Evolutionary conservation across 2,797 vertebrate genomes (phyloP).

Genomic region (Lophius americanus): DNA sequence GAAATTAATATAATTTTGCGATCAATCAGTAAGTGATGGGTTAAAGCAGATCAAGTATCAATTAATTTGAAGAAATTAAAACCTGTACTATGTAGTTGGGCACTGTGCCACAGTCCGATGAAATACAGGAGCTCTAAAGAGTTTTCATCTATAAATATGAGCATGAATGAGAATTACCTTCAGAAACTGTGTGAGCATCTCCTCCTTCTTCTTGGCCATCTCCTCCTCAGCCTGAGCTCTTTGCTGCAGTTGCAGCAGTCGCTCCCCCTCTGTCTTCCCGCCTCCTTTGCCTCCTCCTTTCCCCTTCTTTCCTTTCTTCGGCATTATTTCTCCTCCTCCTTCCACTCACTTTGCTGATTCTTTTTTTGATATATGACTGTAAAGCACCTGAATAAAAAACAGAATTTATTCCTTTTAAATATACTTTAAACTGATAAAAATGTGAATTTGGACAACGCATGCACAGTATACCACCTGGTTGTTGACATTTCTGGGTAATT

Average conservation of each 20-base stretch:
- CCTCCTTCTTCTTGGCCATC: conserved; percentile 53
- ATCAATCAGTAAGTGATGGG: too few species aligned
- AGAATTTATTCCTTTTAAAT: neutral
- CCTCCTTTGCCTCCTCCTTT: conserved; percentile 23
- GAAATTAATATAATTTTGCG: too few species aligned
- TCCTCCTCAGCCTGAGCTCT: conserved; percentile 58
- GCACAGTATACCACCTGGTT: too few species aligned
- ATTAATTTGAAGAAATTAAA: too few species aligned
- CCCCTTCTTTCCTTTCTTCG: conserved; percentile 42
- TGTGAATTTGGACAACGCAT: too few species aligned
- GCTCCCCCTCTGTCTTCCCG: conserved; percentile 49
- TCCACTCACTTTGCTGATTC: neutral
- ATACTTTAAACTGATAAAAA: too few species aligned
- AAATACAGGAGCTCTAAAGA: neutral
- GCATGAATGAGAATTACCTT: conserved; percentile 1
- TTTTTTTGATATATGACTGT: neutral
- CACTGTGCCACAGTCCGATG: neutral
- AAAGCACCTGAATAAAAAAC: neutral
- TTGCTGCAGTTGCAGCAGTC: conserved; percentile 38
- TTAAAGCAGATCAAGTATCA: too few species aligned
- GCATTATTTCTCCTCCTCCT: conserved; percentile 39
- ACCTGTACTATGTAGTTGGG: too few species aligned
- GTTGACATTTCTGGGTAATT: too few species aligned
- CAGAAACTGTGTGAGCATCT: conserved; percentile 53
- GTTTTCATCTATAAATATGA: neutral